Base-by-base conservation (phyloP, 1,140 invertebrate species). In the Nasonia longicornis region DNA sequence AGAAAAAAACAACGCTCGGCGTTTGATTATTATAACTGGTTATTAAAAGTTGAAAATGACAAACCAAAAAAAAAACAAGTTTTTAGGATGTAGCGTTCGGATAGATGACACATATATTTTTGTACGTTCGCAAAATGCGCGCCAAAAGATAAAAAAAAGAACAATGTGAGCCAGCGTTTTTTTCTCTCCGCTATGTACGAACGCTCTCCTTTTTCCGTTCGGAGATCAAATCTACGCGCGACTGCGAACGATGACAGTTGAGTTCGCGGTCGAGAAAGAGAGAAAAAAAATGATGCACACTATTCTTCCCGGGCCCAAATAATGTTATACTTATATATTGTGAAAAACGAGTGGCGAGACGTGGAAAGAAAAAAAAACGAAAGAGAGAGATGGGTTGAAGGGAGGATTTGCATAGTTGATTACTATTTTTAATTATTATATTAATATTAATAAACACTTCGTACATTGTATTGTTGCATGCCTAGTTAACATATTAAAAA, bases 41-140 rank as follows among this genome's bases (percentile, higher is more conserved):
- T 86, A 82, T 81, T 72, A 72, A 82, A 78, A 73, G 10, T 71
- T 81, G 48, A 81, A 75, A 80, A 22, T 42, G 35, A 45, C 70
- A 72, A 80, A 80, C 20, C 26, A 81, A 82, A 64, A 77, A 83
- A 83, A 84, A 84, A 86, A 88, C 85, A 85, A 87, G 86, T 89
- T 89, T 89, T 90, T 89, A 90, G 88, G 86, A 87, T 87, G 87
- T 89, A 89, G 87, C 87, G 87, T 88, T 89, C 85, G 86, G 85
- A 89, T 90, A 91, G 87, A 90, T 89, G 81, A 89, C 86, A 87
- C 87, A 88, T 90, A 90, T 91, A 91, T 91, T 90, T 91, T 91
- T 91, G 90, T 91, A 91, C 90, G 86, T 89, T 90, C 88, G 88
- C 88, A 88, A 67, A 80, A 70, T 70, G 81, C 31, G 80, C 80